Percentiles rank a stretch among this genome's conserved stretches.
Evolutionary conservation across 1,140 invertebrate genomes (phyloP).

Genomic region (Eurosta solidaginis): DNA sequence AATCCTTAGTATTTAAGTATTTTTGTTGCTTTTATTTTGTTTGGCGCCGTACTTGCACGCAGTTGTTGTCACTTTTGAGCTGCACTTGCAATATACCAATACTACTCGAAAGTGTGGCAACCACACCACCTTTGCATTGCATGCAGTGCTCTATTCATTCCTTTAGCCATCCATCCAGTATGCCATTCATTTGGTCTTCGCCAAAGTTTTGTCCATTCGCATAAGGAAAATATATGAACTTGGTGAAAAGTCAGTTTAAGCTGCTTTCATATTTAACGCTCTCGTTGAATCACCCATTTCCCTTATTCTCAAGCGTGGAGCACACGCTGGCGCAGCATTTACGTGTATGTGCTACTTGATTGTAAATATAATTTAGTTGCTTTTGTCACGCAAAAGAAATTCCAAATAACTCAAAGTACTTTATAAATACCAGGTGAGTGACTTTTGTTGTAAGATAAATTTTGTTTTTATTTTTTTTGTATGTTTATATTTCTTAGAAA

Average conservation of each 20-base stretch:
- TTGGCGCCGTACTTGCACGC: background rate
- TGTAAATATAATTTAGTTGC: slow-evolving; percentile 23
- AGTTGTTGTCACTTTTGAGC: too few species aligned
- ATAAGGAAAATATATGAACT: slow-evolving; percentile 28
- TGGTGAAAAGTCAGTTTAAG: slow-evolving; percentile 5
- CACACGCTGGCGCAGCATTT: background rate
- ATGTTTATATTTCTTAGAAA: slow-evolving; percentile 17
- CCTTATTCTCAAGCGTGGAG: background rate
- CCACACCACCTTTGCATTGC: background rate
- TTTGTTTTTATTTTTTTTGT: background rate
- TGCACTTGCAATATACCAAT: too few species aligned
- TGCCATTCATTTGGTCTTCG: background rate
- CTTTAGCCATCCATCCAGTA: background rate
- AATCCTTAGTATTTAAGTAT: too few species aligned
- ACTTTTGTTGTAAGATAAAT: slow-evolving; percentile 16
- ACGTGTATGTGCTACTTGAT: background rate
- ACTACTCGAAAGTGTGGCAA: too few species aligned
- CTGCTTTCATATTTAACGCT: background rate
- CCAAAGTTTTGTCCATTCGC: slow-evolving; percentile 25
- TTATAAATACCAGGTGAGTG: slow-evolving; percentile 14
- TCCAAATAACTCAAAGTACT: slow-evolving; percentile 24
- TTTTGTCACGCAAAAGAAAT: slow-evolving; percentile 27
- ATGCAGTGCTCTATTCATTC: background rate
- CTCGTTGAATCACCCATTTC: background rate
- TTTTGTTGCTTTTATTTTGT: background rate